Percentiles rank a stretch among this genome's conserved stretches.
Evolutionary conservation across 2,888 invertebrate genomes (phyloP).

Genomic region (Chalcis sispes): DNA sequence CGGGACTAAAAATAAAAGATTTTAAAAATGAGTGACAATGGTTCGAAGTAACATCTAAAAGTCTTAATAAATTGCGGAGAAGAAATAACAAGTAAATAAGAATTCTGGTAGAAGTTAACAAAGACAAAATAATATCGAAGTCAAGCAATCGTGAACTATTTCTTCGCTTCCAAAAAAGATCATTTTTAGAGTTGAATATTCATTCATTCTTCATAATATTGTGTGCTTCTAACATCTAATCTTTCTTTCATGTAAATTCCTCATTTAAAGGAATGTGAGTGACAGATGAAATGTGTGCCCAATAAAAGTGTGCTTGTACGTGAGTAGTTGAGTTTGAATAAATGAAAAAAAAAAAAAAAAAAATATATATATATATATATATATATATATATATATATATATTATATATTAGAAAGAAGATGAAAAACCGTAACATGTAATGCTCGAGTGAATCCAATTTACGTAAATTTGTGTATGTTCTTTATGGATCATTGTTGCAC

Average conservation of each 20-base stretch:
- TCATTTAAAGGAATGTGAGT: constrained; percentile 30
- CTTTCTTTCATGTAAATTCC: constrained; percentile 28
- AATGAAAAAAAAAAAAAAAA: constrained; percentile 7
- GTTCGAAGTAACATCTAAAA: background rate
- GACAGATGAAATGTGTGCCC: constrained; percentile 24
- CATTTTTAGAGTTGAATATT: constrained; percentile 39
- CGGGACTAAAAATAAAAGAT: constrained; percentile 13
- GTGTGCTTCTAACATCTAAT: constrained; percentile 46
- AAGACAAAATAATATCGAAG: constrained; percentile 33
- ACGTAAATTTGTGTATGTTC: constrained; percentile 23
- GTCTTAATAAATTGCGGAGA: constrained; percentile 17
- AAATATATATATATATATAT: background rate
- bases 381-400: constrained; percentile 2
- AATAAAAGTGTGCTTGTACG: constrained; percentile 34
- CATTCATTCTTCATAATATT: constrained; percentile 45
- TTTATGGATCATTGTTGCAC: constrained; percentile 37
- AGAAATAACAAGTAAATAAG: constrained; percentile 18
- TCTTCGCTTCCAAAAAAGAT: constrained; percentile 53
- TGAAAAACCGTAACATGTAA: constrained; percentile 3
- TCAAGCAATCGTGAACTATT: constrained; percentile 50
- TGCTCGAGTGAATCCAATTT: constrained; percentile 27
- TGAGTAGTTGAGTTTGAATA: constrained; percentile 17
- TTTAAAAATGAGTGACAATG: constrained; percentile 1
- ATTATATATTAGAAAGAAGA: constrained; percentile 24
- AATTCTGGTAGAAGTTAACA: constrained; percentile 15